Percentiles rank a stretch among this genome's conserved stretches.
Evolutionary conservation across 2,888 invertebrate species (phyloP).

Genomic region (Perizoma flavofasciatum): DNA sequence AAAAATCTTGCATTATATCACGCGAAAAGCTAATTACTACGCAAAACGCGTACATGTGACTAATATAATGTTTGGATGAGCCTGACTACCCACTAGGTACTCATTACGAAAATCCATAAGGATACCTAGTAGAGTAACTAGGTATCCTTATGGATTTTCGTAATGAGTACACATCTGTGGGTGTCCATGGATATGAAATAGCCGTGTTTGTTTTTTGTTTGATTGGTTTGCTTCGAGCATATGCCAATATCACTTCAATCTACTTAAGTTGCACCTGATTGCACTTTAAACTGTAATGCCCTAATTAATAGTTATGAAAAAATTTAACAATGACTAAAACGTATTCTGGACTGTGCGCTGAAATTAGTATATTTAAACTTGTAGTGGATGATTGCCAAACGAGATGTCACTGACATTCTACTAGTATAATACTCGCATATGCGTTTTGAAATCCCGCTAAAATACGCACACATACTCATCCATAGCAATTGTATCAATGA

Average conservation of each 20-base stretch:
- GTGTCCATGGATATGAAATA: too few species aligned
- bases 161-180: too few species aligned
- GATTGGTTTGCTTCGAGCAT: neutral
- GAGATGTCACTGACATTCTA: slow-evolving; percentile 75
- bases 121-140: too few species aligned
- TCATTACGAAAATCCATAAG: too few species aligned
- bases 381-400: slow-evolving; percentile 72
- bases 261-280: slow-evolving; percentile 31
- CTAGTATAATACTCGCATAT: slow-evolving; percentile 33
- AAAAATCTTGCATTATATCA: too few species aligned
- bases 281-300: slow-evolving; percentile 45
- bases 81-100: too few species aligned
- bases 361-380: slow-evolving; percentile 79
- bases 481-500: slow-evolving; percentile 29
- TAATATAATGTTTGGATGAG: too few species aligned
- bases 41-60: too few species aligned
- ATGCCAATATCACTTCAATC: slow-evolving; percentile 13
- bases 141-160: too few species aligned
- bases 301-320: slow-evolving; percentile 52
- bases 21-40: too few species aligned
- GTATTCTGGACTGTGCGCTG: slow-evolving; percentile 70
- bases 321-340: slow-evolving; percentile 72
- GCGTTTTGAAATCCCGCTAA: slow-evolving; percentile 65
- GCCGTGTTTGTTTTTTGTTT: too few species aligned
- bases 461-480: slow-evolving; percentile 48